Conservation (phyloP, 2,113 vertebrate species). For the Potamarius usumacintae region DNA sequence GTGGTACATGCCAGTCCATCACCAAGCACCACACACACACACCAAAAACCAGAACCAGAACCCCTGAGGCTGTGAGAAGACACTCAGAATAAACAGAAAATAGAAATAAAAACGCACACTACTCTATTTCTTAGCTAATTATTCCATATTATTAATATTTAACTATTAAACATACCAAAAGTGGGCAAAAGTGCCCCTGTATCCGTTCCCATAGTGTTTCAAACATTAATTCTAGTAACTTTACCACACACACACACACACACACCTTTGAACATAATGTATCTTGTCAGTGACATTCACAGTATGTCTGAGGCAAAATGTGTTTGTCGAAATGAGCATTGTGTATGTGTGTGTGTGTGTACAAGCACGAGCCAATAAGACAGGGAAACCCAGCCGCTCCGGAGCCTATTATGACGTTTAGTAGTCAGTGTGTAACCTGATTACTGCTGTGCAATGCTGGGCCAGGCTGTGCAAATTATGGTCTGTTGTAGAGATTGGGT, state of each 20-base stretch:
- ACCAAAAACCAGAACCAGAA: not conserved
- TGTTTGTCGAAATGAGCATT: constrained; percentile 17
- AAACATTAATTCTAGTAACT: not conserved
- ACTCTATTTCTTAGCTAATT: not conserved
- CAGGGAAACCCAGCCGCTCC: constrained; percentile 41
- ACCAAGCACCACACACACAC: no score
- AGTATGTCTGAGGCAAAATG: constrained; percentile 25
- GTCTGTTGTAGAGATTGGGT: constrained; percentile 46
- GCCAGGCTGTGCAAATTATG: constrained; percentile 49
- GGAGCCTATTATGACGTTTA: constrained; percentile 54
- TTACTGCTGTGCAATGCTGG: constrained; percentile 43
- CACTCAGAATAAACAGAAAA: not conserved
- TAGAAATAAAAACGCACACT: not conserved
- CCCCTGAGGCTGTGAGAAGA: not conserved
- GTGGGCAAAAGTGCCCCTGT: not conserved
- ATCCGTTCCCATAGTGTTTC: not conserved
- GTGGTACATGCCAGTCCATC: no score
- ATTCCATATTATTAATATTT: not conserved
- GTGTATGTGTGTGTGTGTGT: not conserved
- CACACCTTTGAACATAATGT: constrained; percentile 4
- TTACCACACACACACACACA: not conserved
- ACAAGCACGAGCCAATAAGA: constrained; percentile 11
- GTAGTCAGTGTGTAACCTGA: constrained; percentile 46
- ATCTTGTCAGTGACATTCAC: not conserved
- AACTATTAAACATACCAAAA: not conserved